A percentile compares a stretch with the other conserved stretches of the same genome.
Evolutionary conservation across 2,797 vertebrate genomes (phyloP).

Genomic region (Naso thynnoides): DNA sequence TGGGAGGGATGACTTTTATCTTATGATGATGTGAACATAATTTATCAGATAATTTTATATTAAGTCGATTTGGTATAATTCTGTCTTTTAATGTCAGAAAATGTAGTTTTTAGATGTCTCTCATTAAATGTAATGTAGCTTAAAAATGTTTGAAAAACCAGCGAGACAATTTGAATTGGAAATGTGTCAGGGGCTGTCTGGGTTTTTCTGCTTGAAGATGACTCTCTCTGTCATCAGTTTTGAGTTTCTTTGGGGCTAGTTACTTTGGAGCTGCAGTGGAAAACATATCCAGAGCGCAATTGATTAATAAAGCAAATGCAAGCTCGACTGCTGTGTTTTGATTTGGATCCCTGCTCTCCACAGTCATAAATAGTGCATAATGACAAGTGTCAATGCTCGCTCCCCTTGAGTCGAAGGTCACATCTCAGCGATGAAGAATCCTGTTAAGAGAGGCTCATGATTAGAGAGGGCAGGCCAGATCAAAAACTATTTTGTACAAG

Average conservation of each 20-base stretch:
- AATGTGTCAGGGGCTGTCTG: slow-evolving; percentile 79
- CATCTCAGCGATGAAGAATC: slow-evolving; percentile 71
- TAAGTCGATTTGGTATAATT: slow-evolving; percentile 89
- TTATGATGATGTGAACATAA: slow-evolving; percentile 90
- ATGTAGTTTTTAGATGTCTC: slow-evolving; percentile 88
- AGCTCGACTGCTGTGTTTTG: slow-evolving; percentile 74
- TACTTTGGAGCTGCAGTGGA: slow-evolving; percentile 75
- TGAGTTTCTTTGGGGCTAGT: slow-evolving; percentile 80
- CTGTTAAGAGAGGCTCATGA: slow-evolving; percentile 67
- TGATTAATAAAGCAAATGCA: slow-evolving; percentile 81
- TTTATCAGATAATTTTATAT: slow-evolving; percentile 90
- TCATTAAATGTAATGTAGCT: slow-evolving; percentile 89
- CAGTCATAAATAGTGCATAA: slow-evolving; percentile 84
- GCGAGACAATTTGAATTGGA: slow-evolving; percentile 86
- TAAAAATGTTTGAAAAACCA: slow-evolving; percentile 85
- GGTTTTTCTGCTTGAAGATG: slow-evolving; percentile 75
- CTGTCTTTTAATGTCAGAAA: slow-evolving; percentile 88
- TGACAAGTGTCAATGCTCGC: slow-evolving; percentile 84
- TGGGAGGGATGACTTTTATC: slow-evolving; percentile 89
- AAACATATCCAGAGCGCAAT: slow-evolving; percentile 73
- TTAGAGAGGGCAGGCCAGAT: slow-evolving; percentile 77
- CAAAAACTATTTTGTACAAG: slow-evolving; percentile 80
- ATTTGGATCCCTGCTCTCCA: slow-evolving; percentile 75
- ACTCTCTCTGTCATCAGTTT: slow-evolving; percentile 83
- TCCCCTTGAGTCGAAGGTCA: slow-evolving; percentile 84